Evolutionary conservation across 2,797 vertebrate genomes (phyloP).

Genomic region (Cercopithecus diana): DNA sequence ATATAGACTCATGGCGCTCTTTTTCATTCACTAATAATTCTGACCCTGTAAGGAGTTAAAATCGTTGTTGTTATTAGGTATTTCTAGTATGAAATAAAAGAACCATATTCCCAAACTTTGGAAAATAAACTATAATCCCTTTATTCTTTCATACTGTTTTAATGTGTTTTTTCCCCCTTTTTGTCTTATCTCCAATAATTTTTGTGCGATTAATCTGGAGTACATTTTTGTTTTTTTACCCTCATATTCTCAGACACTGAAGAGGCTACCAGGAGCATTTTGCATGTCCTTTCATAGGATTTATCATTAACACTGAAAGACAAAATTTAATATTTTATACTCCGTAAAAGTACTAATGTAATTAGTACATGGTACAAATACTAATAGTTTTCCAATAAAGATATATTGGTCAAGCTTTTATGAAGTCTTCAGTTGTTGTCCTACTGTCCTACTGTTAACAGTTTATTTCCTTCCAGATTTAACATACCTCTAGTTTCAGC

Average conservation of each 20-base stretch:
- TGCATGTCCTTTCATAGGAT: background rate
- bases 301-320: conserved; percentile 26
- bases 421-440: background rate
- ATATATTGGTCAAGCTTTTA: background rate
- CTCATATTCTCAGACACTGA: background rate
- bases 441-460: background rate
- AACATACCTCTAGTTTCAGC: conserved; percentile 9
- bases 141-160: background rate
- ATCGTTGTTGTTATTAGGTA: background rate
- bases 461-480: conserved; percentile 46
- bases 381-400: conserved; percentile 25
- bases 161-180: background rate
- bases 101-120: background rate
- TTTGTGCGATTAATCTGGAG: background rate
- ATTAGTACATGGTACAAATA: background rate
- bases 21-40: background rate
- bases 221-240: background rate
- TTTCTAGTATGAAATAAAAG: conserved; percentile 39
- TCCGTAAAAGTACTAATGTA: too few species aligned
- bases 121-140: background rate
- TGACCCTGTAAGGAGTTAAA: background rate
- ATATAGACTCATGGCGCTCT: background rate
- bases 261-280: background rate
- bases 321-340: conserved; percentile 31
- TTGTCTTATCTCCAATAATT: background rate